Base-by-base conservation (phyloP, 35 echinoderm and acorn worm genomes). In the Ophiothrix spiculata region DNA sequence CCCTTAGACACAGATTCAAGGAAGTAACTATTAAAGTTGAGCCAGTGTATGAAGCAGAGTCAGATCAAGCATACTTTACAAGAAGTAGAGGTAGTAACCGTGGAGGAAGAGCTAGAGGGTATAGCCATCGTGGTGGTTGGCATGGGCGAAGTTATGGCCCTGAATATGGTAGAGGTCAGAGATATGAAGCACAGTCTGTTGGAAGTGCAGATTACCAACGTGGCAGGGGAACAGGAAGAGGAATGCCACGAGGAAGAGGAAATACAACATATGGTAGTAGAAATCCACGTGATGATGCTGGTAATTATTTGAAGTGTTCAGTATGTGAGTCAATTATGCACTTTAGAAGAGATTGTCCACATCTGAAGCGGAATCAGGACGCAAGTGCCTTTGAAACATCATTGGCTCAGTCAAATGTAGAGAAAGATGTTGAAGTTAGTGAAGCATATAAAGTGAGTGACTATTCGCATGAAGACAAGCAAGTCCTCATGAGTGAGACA, bases 1-100 rank as follows among this genome's bases (percentile, higher is more conserved):
- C 60, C n/a, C 60, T 69, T 28, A 69, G 60, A 69, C 60, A 69
- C 3, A 81, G 79, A 81, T 39, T 10, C 35, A 81, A 46, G n/a
- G 17, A 46, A 81, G 31, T 37, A 17, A 35, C 37, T 31, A 81
- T 40, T 81, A 39, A 81, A 37, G 39, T 45, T 10, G 79, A 81
- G 39, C 35, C 35, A 81, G 79, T 33, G 35, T 37, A 39, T 81
- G 13, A 13, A 14, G 39, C 79, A 81, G 79, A 81, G 39, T 37
- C 79, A 54, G 79, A 81, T 39, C 38, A 81, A 81, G 79, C 79
- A 81, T 81, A 45, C 41, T 81, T 39, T 40, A 81, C 79, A 8
- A 37, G 4, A 81, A 31, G 37, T 37, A 81, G 79, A 81, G 79
- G 40, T 31, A 69, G 60, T 69, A 69, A 10, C 10, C 60, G 60